Conservation (phyloP, 1,140 invertebrate species). For the Prorops nasuta region DNA sequence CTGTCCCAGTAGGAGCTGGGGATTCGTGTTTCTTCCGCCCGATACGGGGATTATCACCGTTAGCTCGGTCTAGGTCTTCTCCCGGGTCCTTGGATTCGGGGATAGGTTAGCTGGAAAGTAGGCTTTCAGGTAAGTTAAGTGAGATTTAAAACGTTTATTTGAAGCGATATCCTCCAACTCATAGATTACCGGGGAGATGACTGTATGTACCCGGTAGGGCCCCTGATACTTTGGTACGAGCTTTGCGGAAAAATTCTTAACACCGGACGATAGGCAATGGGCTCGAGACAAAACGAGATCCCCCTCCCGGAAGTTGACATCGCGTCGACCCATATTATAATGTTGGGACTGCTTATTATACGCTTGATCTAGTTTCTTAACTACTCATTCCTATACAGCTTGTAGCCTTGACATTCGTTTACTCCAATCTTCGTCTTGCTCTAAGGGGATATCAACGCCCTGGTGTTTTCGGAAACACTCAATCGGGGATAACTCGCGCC, state of each 20-base stretch:
- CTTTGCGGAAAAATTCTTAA: constrained; percentile 9
- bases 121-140: too few relatives aligned
- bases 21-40: too few relatives aligned
- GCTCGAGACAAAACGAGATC: constrained; percentile 9
- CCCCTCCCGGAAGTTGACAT: constrained; percentile 6
- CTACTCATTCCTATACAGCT: not conserved
- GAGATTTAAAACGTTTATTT: too few relatives aligned
- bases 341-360: not conserved
- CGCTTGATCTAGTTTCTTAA: not conserved
- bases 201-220: not conserved
- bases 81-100: too few relatives aligned
- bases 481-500: constrained; percentile 1
- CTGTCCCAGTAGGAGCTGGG: too few relatives aligned
- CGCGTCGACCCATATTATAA: constrained; percentile 2
- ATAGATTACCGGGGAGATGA: not conserved
- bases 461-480: not conserved
- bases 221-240: constrained; percentile 14
- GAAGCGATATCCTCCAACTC: too few relatives aligned
- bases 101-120: too few relatives aligned
- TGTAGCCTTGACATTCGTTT: constrained; percentile 1
- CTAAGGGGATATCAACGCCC: not conserved
- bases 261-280: constrained; percentile 8
- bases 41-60: too few relatives aligned
- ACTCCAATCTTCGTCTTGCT: not conserved
- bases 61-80: too few relatives aligned